Conservation (phyloP, 2,888 invertebrate species). For the Hyppa rectilinea region DNA sequence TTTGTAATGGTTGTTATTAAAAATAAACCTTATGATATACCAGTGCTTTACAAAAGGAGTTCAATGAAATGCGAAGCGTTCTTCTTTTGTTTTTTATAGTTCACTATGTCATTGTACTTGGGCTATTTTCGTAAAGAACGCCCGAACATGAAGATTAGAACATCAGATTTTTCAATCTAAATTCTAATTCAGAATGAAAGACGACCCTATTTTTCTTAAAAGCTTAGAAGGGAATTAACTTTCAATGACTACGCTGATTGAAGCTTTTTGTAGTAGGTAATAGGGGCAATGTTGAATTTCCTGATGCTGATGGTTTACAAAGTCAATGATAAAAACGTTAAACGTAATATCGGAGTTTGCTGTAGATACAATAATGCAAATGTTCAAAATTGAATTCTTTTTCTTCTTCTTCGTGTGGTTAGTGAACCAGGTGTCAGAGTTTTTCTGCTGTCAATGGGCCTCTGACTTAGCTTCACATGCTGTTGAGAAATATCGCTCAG, state of each 20-base stretch:
- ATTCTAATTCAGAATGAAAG: slow-evolving; percentile 38
- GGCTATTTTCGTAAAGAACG: background rate
- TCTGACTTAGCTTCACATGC: too few species aligned
- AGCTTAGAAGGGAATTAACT: slow-evolving; percentile 41
- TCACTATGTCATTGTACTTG: background rate
- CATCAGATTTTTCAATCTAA: slow-evolving; percentile 27
- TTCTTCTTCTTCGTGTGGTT: too few species aligned
- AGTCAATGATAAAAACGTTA: too few species aligned
- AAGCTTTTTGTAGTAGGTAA: slow-evolving; percentile 21
- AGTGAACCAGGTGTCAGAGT: too few species aligned
- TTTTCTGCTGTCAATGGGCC: too few species aligned
- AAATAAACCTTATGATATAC: background rate
- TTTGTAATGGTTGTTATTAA: background rate
- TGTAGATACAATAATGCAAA: too few species aligned
- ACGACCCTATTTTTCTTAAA: slow-evolving; percentile 21
- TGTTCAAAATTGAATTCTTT: too few species aligned
- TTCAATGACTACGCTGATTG: slow-evolving; percentile 44
- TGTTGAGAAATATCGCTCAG: too few species aligned
- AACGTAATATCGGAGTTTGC: too few species aligned
- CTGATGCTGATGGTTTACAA: too few species aligned
- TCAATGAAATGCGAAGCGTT: background rate
- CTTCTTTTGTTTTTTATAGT: background rate
- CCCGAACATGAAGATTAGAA: slow-evolving; percentile 16
- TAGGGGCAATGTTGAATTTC: slow-evolving; percentile 17
- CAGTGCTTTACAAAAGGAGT: background rate